Evolutionary conservation across 2,797 vertebrate species (phyloP).

Genomic region (Tinamus major): DNA sequence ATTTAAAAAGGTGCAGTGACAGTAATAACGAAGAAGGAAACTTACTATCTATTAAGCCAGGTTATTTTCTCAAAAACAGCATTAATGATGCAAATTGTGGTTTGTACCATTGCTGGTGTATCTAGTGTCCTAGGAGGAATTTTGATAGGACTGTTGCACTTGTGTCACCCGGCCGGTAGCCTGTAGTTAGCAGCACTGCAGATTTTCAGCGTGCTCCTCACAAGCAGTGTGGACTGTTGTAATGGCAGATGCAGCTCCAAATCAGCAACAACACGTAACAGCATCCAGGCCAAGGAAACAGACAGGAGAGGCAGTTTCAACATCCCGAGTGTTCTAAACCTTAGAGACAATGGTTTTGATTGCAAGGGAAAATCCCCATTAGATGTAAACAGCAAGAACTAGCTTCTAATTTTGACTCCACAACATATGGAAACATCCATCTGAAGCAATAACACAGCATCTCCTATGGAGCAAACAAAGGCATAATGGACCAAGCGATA

Average conservation of each 20-base stretch:
- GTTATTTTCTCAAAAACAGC: constrained; percentile 41
- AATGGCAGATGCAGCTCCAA: constrained; percentile 2
- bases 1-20: constrained; percentile 55
- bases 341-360: neutral
- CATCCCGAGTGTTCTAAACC: neutral
- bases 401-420: constrained; percentile 17
- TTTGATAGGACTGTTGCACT: neutral
- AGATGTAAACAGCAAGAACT: constrained; percentile 13
- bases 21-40: constrained; percentile 24
- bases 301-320: neutral
- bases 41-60: constrained; percentile 38
- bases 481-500: neutral
- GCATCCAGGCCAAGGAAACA: neutral
- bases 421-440: constrained; percentile 4
- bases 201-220: neutral
- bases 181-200: neutral
- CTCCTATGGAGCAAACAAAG: constrained; percentile 24
- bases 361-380: neutral
- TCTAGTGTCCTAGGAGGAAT: neutral
- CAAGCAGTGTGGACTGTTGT: neutral
- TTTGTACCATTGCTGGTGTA: neutral
- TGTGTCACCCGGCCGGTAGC: neutral
- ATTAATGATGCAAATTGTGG: constrained; percentile 43
- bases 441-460: neutral
- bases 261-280: neutral